Evolutionary conservation across 2,797 vertebrate genomes (phyloP), one percentile per base, ranked within the genome.

Genomic region (Pipistrellus kuhlii): DNA sequence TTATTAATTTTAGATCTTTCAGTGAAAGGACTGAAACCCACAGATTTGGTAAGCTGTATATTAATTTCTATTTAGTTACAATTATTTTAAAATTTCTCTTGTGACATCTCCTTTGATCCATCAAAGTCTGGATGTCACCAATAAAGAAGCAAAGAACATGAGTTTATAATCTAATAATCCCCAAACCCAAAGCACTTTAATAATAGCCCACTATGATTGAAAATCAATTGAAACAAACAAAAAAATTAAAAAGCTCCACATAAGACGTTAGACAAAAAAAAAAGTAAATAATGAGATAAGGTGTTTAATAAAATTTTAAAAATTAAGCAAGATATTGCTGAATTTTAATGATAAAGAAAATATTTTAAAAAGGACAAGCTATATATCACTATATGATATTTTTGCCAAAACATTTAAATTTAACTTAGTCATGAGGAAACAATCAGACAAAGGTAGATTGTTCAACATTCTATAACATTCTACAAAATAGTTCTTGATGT

Each of bases 331-430:
- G 35, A 14, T 46, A 82, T 30, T 57, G 9, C 15, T 68, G 14
- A 88, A 68, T 10, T 68, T 68, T 35, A 83, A 82, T 81, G 77
- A 85, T 44, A 46, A 89, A 78, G 15, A 73, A 73, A 2, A 80
- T 38, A 27, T 78, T 32, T 78, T 35, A 85, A 80, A 94, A 94
- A 64, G 55, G 55, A 20, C 30, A 72, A 90, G 53, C 12, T 35
- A 66, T 72, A 8, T 25, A 90, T 72, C 64, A 64, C 21, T 30
- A 78, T 9, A 38, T 35, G 23, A 46, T 73, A 66, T 25, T 66
- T 57, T 94, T 68, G 46, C 57, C 55, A 72, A 73, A 90, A 66
- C 72, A 55, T 73, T 90, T 85, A 55, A 62, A 41, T 21, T 85
- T 15, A 59, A 72, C 72, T 57, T 85, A 85, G 66, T 80, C 55